Evolutionary conservation across 2,888 invertebrate species (phyloP), one percentile per base, ranked within the genome.

Genomic region (Bellardia bayeri): DNA sequence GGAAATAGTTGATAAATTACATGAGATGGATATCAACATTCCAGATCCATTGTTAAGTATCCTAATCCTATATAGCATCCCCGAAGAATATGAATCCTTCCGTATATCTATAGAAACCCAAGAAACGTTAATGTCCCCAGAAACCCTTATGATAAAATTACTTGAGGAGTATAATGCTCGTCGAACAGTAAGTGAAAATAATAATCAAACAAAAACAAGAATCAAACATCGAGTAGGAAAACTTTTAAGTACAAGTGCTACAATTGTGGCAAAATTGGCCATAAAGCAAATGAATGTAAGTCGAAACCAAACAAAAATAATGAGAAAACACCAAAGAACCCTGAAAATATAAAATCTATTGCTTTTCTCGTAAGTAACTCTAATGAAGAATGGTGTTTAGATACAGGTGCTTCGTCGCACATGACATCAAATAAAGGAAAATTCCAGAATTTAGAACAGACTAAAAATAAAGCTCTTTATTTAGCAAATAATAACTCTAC

Each of bases 121-220:
- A 51, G 51, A n/a, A 51, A 51, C 4, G n/a, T n/a, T 51, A n/a
- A 51, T 51, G 51, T 51, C n/a, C 51, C 51, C 51, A 3, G 51
- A 51, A 51, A 51, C 51, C 51, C 14, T 51, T 51, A 51, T 51
- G 51, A 51, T 51, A 51, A 51, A 51, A 51, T 51, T 51, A 51
- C 51, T 51, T 14, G 51, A 51, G n/a, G n/a, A 51, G 51, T 51
- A n/a, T 51, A 6, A 51, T 51, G 51, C n/a, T 51, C 51, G 51
- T 11, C 45, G 11, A 45, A n/a, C 51, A 14, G 51, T n/a, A 45
- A 45, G 9, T 40, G 40, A 40, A 40, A 40, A 40, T 40, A 40
- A 7, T 9, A 13, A 13, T 9, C 2, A 49, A 13, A 13, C 49
- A 49, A 49, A 49, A 9, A 49, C 13, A 49, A 13, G 11, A 7